Base-by-base conservation (phyloP, 2,113 vertebrate species). In the Rattus rattus region DNA sequence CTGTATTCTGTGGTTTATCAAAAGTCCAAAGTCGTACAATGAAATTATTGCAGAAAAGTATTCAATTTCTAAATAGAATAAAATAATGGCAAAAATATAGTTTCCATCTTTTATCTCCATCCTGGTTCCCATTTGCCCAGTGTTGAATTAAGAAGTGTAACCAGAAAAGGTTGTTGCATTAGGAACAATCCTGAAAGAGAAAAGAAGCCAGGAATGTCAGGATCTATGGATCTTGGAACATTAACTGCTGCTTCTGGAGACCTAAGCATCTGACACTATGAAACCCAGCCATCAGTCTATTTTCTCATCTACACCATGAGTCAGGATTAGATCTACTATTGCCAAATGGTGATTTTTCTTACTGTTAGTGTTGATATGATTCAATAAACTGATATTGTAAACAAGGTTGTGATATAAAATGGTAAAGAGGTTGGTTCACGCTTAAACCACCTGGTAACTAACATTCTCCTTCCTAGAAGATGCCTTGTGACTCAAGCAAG, bases 231-330 rank as follows among this genome's bases (percentile, higher is more conserved):
- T 80, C 43, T 24, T 6, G 0, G 19, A 11, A 54, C 43, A 39
- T 28, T 28, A 65, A 81, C 1, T 22, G 30, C 33, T 30, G 13
- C 11, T 54, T 72, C 47, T 22, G 43, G 52, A 13, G 11, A 17
- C 16, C 0, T 16, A 3, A 83, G 26, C 7, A 14, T 16, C 19
- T 19, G 52, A 22, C 5, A 28, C 1, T 0, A 10, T 49, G 49
- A 28, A 33, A 77, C n/a, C 1, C 4, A 13, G 20, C 7, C 10
- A 19, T 86, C 56, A 12, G 26, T 76, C 56, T 36, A 7, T 70
- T 90, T 92, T 88, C 83, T 79, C n/a, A 54, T 75, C 69, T 67
- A 9, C 33, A 49, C 16, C 72, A 52, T 65, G 43, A 52, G 13
- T 59, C 39, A 49, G 10, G 9, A 47, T 85, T 30, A 36, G 9